These are phyloP conservation scores for Cataglyphis altisquamis DNA, from an alignment of 2,888 invertebrate species.

Conservation along the genomic window DNA sequence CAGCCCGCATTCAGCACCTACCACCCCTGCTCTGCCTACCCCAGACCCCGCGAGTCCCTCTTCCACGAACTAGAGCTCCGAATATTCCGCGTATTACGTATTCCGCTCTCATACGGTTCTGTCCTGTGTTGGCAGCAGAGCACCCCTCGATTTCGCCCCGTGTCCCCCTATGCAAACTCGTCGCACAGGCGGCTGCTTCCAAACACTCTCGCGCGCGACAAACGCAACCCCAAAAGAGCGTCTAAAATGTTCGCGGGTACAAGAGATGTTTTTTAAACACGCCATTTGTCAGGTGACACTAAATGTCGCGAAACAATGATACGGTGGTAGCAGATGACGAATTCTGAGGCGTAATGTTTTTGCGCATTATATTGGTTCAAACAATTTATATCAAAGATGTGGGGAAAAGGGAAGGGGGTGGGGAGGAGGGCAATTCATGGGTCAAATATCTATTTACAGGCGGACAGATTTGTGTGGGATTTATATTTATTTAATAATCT, in stretches of 20 bases:
- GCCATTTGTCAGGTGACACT: slow-evolving; percentile 45
- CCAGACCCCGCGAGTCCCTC: slow-evolving; percentile 51
- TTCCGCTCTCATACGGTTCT: slow-evolving; percentile 83
- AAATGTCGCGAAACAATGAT: slow-evolving; percentile 50
- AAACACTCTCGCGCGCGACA: slow-evolving; percentile 66
- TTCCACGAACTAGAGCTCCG: slow-evolving; percentile 64
- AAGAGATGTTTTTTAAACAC: slow-evolving; percentile 56
- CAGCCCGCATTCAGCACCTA: slow-evolving; percentile 55
- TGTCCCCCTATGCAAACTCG: slow-evolving; percentile 75
- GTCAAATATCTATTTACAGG: not conserved
- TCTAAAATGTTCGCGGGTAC: slow-evolving; percentile 54
- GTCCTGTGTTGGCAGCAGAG: slow-evolving; percentile 76
- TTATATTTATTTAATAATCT: not conserved
- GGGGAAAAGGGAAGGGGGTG: too few species aligned
- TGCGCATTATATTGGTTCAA: not conserved
- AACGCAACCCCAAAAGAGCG: slow-evolving; percentile 66
- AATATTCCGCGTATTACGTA: slow-evolving; percentile 84
- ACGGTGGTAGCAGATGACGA: slow-evolving; percentile 13
- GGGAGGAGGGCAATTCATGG: not conserved
- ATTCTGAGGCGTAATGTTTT: slow-evolving; percentile 24
- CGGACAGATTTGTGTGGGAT: not conserved
- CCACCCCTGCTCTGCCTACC: slow-evolving; percentile 74
- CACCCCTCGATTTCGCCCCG: slow-evolving; percentile 77
- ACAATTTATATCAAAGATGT: not conserved
- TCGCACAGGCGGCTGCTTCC: slow-evolving; percentile 69